Base-by-base conservation (phyloP, 2,797 vertebrate genomes). In the Sebastolobus altivelis region DNA sequence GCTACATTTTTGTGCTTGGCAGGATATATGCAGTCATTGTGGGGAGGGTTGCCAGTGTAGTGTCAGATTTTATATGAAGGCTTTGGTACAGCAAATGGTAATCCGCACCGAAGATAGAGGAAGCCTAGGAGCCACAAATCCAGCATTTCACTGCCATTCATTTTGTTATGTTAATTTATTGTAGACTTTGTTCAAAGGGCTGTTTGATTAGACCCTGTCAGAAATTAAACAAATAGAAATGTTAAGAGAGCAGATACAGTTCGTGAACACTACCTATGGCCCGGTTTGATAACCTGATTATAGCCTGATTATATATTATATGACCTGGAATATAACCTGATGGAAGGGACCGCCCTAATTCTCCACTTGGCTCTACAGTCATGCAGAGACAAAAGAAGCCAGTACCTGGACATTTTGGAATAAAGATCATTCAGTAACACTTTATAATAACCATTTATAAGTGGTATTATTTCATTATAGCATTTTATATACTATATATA, bases 1-100 rank as follows among this genome's bases (percentile, higher is more conserved):
- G 40, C 27, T 75, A 72, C 70, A 78, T 83, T 80, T 62, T 59
- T 80, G 71, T 52, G 33, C 69, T 82, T 80, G 80, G 77, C 75
- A 83, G 58, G 35, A 25, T 38, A 35, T 11, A 22, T 60, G 25
- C 29, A 71, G 52, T 67, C 29, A 80, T 20, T 73, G 52, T 63
- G 72, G 82, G 72, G 72, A 84, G 35, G 43, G 56, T 25, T 87
- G 75, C 59, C 81, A 68, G 71, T 60, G 22, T 16, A 65, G 66
- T 83, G 74, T 66, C 69, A 78, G 66, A 69, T 72, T 60, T 75
- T 61, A 62, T 43, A 73, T 65, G 52, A 81, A 78, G 52, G 75
- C 67, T 75, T 77, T 80, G 46, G 40, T 82, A 58, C 60, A 77
- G 49, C 18, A 46, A 79, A 74, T 16, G 9, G 29, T 72, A 68